These are phyloP conservation scores for Caenorhabditis plicata DNA, from an alignment of 2,888 invertebrate species.

Conservation along the genomic window DNA sequence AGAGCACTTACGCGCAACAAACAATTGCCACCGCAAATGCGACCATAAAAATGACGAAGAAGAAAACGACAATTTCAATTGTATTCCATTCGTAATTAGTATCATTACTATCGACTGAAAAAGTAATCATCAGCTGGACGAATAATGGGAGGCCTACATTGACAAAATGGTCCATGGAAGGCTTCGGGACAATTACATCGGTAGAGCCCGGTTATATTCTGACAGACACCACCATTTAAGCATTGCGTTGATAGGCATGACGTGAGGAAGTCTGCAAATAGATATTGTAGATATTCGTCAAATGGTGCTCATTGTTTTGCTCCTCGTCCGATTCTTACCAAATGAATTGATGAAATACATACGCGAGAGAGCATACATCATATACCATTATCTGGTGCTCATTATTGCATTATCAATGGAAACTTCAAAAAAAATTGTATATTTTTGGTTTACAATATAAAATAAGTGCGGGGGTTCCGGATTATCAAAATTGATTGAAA, in stretches of 20 bases:
- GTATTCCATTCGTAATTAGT: conserved; percentile 24
- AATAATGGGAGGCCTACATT: conserved; percentile 13
- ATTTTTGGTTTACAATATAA: too few species aligned
- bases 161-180: conserved; percentile 37
- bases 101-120: conserved; percentile 28
- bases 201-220: conserved; percentile 14
- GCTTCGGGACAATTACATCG: conserved; percentile 22
- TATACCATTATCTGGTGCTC: conserved; percentile 14
- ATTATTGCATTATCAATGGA: not conserved
- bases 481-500: too few species aligned
- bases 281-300: too few species aligned
- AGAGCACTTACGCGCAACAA: conserved; percentile 28
- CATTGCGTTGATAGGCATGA: conserved; percentile 30
- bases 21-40: conserved; percentile 27
- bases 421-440: too few species aligned
- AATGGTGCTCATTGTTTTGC: too few species aligned
- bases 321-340: conserved; percentile 18
- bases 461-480: too few species aligned
- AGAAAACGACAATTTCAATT: conserved; percentile 19
- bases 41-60: conserved; percentile 29
- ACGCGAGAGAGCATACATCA: conserved; percentile 34
- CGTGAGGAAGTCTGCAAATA: conserved; percentile 30
- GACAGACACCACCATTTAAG: conserved; percentile 29
- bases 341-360: conserved; percentile 39
- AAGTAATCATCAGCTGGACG: not conserved